Evolutionary conservation across 1,140 invertebrate species (phyloP).

Genomic region (Limonius californicus): DNA sequence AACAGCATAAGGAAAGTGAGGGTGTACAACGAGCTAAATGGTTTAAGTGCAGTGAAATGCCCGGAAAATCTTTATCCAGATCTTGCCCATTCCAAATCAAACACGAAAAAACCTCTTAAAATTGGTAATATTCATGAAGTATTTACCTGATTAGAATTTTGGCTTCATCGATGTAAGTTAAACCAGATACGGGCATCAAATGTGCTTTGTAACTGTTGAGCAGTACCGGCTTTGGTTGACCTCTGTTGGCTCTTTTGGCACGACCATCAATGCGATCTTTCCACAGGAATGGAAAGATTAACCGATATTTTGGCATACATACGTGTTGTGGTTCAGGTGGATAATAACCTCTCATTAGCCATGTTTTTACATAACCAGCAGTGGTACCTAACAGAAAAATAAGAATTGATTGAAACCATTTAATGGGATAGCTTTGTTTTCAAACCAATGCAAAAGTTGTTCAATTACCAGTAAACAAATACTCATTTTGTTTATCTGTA

Average conservation of each 20-base stretch:
- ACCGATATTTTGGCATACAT: slow-evolving; percentile 55
- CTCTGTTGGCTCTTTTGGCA: slow-evolving; percentile 57
- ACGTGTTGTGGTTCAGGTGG: slow-evolving; percentile 45
- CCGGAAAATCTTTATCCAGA: too few species aligned
- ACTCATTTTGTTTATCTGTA: slow-evolving; percentile 61
- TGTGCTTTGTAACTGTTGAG: slow-evolving; percentile 62
- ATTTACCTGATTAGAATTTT: slow-evolving; percentile 58
- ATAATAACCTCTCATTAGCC: slow-evolving; percentile 61
- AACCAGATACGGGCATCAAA: slow-evolving; percentile 55
- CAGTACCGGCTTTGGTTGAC: slow-evolving; percentile 60
- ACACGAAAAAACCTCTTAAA: too few species aligned
- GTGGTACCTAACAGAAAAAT: slow-evolving; percentile 51
- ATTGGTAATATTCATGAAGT: too few species aligned
- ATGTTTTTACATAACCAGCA: slow-evolving; percentile 68
- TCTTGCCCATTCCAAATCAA: too few species aligned
- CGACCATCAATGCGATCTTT: slow-evolving; percentile 56
- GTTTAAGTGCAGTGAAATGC: too few species aligned
- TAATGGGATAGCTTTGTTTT: too few species aligned
- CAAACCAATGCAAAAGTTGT: too few species aligned
- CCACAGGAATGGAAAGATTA: slow-evolving; percentile 69
- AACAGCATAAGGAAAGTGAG: too few species aligned
- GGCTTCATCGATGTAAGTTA: slow-evolving; percentile 57
- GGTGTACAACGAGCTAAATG: too few species aligned
- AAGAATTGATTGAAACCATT: too few species aligned
- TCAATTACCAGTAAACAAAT: slow-evolving; percentile 61